Evolutionary conservation across 2,888 invertebrate species (phyloP).

Genomic region (Athalia circularis): DNA sequence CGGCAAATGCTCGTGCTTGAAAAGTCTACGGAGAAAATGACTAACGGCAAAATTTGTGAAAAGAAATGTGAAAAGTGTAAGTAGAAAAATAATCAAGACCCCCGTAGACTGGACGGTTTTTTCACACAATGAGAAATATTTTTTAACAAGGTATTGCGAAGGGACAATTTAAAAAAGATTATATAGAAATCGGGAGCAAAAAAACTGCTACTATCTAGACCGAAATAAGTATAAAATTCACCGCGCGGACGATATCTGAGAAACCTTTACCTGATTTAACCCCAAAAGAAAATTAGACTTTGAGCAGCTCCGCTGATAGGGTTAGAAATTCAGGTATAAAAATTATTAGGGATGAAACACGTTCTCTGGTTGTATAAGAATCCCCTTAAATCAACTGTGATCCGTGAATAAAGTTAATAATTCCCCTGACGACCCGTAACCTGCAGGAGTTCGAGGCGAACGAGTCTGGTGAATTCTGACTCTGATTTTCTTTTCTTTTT

Average conservation of each 20-base stretch:
- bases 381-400: not conserved
- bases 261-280: conserved; percentile 18
- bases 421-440: too few relatives aligned
- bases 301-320: not conserved
- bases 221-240: not conserved
- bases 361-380: not conserved
- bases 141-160: not conserved
- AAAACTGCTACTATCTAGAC: conserved; percentile 18
- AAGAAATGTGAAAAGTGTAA: not conserved
- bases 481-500: too few relatives aligned
- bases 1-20: conserved; percentile 12
- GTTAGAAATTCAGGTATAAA: conserved; percentile 32
- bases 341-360: not conserved
- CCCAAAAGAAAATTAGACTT: conserved; percentile 29
- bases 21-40: conserved; percentile 2
- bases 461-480: too few relatives aligned
- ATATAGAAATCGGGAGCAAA: conserved; percentile 11
- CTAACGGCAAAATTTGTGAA: not conserved
- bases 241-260: not conserved
- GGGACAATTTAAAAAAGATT: conserved; percentile 39
- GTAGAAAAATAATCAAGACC: not conserved
- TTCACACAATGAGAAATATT: too few relatives aligned
- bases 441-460: too few relatives aligned
- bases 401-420: not conserved
- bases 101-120: not conserved